Evolutionary conservation across 2,888 invertebrate species (phyloP).

Genomic region (Odontocerum albicorne): DNA sequence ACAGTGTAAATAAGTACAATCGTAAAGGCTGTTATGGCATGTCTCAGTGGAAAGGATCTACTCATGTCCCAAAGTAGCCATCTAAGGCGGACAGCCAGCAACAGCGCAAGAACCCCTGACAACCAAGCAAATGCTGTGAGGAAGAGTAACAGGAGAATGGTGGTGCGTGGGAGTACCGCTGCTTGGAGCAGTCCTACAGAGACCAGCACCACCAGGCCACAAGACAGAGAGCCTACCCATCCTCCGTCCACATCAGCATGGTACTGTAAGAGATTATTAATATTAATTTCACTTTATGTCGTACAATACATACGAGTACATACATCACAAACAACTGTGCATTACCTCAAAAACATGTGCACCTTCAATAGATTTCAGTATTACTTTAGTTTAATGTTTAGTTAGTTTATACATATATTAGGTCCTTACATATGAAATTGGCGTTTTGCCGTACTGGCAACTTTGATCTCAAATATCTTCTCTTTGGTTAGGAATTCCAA

Average conservation of each 20-base stretch:
- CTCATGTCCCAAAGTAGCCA: constrained; percentile 88
- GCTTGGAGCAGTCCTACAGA: constrained; percentile 77
- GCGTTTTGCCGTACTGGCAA: too few relatives aligned
- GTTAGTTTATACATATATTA: too few relatives aligned
- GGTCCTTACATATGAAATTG: too few relatives aligned
- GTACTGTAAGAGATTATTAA: too few relatives aligned
- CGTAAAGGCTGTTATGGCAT: constrained; percentile 86
- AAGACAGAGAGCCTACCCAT: constrained; percentile 80
- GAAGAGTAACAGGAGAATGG: constrained; percentile 81
- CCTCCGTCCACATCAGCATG: constrained; percentile 84
- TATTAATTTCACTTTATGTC: too few relatives aligned
- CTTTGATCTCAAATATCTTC: too few relatives aligned
- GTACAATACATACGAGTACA: too few relatives aligned
- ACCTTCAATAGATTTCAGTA: too few relatives aligned
- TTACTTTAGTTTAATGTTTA: too few relatives aligned
- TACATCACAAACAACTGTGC: too few relatives aligned
- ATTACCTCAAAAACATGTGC: too few relatives aligned
- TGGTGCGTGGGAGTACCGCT: constrained; percentile 79
- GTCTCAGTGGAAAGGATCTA: constrained; percentile 76
- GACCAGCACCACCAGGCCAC: constrained; percentile 73
- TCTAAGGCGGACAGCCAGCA: constrained; percentile 79
- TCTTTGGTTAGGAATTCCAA: too few relatives aligned
- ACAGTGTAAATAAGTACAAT: constrained; percentile 85
- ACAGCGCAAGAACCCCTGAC: constrained; percentile 79
- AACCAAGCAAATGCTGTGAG: constrained; percentile 91